These are phyloP conservation scores for Taenaris catops DNA, from an alignment of 2,888 invertebrate genomes.

Conservation along the genomic window DNA sequence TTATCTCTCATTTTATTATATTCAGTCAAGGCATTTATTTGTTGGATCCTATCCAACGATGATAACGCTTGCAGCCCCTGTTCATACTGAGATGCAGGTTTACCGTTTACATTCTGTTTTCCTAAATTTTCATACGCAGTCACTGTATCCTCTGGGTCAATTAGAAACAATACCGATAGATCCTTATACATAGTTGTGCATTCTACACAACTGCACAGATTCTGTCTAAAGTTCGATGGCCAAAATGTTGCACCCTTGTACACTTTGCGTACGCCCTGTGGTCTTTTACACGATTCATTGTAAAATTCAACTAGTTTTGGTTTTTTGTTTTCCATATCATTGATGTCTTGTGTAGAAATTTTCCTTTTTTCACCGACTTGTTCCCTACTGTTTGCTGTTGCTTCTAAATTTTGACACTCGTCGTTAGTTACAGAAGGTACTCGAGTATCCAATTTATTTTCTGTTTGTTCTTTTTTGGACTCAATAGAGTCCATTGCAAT, in stretches of 20 bases:
- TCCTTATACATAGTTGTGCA: conserved; percentile 86
- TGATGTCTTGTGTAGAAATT: conserved; percentile 35
- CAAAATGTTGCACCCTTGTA: conserved; percentile 86
- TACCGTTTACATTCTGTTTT: conserved; percentile 77
- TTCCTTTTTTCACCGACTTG: conserved; percentile 51
- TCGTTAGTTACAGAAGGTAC: no score
- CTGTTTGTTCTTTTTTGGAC: no score
- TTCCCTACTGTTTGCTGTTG: conserved; percentile 12
- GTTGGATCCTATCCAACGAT: conserved; percentile 88
- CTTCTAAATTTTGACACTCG: no score
- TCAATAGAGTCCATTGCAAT: no score
- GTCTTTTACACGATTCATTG: conserved; percentile 39
- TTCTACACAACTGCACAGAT: conserved; percentile 84
- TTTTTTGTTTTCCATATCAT: conserved; percentile 42
- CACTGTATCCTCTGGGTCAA: conserved; percentile 91
- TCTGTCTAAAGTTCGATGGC: conserved; percentile 87
- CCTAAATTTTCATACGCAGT: conserved; percentile 89
- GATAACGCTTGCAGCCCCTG: conserved; percentile 89
- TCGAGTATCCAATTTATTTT: no score
- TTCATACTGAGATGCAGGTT: conserved; percentile 81
- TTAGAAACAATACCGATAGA: conserved; percentile 84
- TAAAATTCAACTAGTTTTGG: conserved; percentile 37
- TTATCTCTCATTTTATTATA: conserved; percentile 94
- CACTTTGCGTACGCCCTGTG: conserved; percentile 41
- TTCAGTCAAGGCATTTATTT: conserved; percentile 91